phyloP scores from a whole-genome alignment of 2,888 invertebrate genomes.

The Hetaerina titia region DNA sequence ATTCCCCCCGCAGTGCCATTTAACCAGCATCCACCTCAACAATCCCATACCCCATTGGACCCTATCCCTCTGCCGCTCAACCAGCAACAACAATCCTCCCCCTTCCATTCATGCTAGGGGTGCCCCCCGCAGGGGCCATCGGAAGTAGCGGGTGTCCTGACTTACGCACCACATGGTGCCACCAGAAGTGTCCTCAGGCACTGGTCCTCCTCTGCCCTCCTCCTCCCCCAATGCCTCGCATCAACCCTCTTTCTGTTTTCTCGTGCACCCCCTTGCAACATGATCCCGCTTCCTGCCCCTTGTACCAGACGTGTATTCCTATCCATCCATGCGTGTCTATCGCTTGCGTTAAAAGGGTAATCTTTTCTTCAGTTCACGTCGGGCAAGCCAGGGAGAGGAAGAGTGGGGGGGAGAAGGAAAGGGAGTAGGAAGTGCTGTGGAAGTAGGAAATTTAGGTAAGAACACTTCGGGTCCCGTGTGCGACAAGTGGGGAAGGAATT shows the following conservation, averaged over 20 bases:
- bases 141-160: conserved; percentile 38
- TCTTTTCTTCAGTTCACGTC: neutral
- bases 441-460: neutral
- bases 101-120: neutral
- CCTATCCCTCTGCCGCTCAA: neutral
- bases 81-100: conserved; percentile 61
- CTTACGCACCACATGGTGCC: conserved; percentile 58
- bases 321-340: conserved; percentile 39
- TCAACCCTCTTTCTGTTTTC: neutral
- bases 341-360: conserved; percentile 17
- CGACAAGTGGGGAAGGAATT: too few species aligned
- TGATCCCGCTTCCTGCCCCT: neutral
- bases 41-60: conserved; percentile 10
- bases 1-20: conserved; percentile 25
- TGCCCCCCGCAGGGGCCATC: conserved; percentile 20
- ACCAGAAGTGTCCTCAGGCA: conserved; percentile 45
- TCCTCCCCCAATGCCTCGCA: neutral
- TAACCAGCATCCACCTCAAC: conserved; percentile 35
- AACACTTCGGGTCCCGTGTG: neutral
- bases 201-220: neutral
- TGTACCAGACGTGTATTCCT: conserved; percentile 41
- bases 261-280: neutral
- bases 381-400: too few species aligned
- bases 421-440: neutral
- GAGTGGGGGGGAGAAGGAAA: too few species aligned